A percentile compares a stretch with the other conserved stretches of the same genome.
phyloP scores from a whole-genome alignment of 2,797 vertebrate genomes.

The Falco concolor region DNA sequence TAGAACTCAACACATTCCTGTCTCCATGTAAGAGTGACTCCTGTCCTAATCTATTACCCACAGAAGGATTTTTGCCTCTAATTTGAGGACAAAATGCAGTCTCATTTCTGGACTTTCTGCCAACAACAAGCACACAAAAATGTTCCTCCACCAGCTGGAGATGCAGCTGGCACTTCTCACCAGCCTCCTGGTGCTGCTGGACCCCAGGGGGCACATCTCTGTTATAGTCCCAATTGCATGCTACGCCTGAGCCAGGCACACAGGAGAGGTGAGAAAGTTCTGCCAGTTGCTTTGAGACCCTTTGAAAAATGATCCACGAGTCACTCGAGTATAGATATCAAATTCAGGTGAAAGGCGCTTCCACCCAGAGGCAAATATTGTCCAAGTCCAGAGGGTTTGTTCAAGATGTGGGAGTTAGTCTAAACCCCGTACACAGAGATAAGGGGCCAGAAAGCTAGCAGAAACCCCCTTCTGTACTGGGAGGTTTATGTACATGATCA shows the following conservation, averaged over 20 bases:
- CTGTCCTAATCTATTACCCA: background rate
- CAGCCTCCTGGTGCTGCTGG: background rate
- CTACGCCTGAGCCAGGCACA: background rate
- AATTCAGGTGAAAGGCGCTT: background rate
- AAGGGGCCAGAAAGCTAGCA: background rate
- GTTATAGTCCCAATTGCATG: rapidly evolving
- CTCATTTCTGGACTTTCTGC: rapidly evolving
- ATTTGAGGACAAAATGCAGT: background rate
- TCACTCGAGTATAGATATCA: background rate
- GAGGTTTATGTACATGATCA: background rate
- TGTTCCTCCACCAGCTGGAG: rapidly evolving
- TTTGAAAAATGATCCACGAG: background rate
- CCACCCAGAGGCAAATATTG: background rate
- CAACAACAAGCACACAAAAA: rapidly evolving
- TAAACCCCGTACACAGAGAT: background rate
- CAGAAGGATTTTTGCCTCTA: background rate
- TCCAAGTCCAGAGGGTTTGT: background rate
- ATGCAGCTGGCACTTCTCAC: rapidly evolving
- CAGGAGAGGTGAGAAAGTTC: too few species aligned
- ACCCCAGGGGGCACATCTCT: too few species aligned
- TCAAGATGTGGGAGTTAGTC: background rate
- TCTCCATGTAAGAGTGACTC: background rate
- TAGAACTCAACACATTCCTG: background rate
- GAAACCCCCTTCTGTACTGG: too few species aligned
- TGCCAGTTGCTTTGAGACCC: rapidly evolving